Base-by-base conservation (phyloP, 2,113 vertebrate genomes). In the Strix uralensis region DNA sequence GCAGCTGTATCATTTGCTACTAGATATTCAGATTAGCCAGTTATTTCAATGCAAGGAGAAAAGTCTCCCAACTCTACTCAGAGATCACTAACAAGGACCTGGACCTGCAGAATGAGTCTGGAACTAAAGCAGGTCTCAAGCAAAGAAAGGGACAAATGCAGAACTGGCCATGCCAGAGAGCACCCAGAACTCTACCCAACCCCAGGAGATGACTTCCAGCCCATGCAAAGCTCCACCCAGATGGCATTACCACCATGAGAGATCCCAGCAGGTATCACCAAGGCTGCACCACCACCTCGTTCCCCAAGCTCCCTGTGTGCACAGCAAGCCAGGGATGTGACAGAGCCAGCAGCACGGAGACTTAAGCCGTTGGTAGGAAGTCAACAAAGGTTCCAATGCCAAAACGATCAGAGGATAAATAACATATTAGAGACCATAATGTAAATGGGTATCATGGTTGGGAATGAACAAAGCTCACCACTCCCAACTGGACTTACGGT, bases 391-490 rank as follows among this genome's bases (percentile, higher is more conserved):
- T 46, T 86, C 51, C 63, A 62, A 61, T 8, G 44, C 71, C 63
- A 88, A 71, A 85, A 75, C 2, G 11, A 59, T 65, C 84, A 94
- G 38, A 84, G 26, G 65, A 51, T 34, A 88, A 90, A 16, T 51
- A 85, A 82, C 22, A 15, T 21, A 82, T 44, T 73, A n/a, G 92
- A 91, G 59, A 62, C 36, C 21, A 9, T 46, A 58, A 92, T 2
- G 12, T 36, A 77, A 92, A 83, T 4, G 17, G 0, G 0, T 27
- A 67, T 29, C 2, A 0, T 0, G 15, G 92, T 9, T 58, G 15
- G 36, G 46, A 93, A 92, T 7, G 47, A 89, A 95, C 70, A 80
- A 83, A 94, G 59, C 32, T 95, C 55, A 61, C 63, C 63, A 18
- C 55, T 66, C 47, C 59, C 55, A 91, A 21, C 2, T 9, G 36